Evolutionary conservation across 2,797 vertebrate species (phyloP), one percentile per base, ranked within the genome.

Genomic region (Rachycentron canadum): DNA sequence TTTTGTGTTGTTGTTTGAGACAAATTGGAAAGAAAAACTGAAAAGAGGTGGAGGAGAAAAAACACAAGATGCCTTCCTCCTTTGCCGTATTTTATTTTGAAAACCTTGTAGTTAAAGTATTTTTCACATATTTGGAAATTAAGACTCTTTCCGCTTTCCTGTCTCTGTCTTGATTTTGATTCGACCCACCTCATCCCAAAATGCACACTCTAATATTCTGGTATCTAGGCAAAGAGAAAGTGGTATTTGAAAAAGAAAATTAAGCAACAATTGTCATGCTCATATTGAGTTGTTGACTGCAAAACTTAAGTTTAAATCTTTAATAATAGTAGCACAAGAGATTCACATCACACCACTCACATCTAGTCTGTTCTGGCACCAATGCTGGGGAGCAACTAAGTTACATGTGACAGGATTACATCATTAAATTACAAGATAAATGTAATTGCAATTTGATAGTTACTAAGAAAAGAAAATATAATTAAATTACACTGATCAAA

Each of bases 211-310:
- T 40, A 16, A 50, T 40, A 34, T 28, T 62, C 43, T 52, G 26
- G 50, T 40, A 34, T 63, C 34, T 52, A 26, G 64, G 43, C 57
- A 67, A 70, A 65, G 50, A 49, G 0, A 38, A 61, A 23, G 38
- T 65, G 28, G 25, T 61, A 28, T 73, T 68, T 40, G 62, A 12
- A 62, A 8, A 60, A 25, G 43, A 30, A 28, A 69, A 38, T 45
- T 58, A 9, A 47, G 12, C 19, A 30, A 26, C 40, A 16, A 34
- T 6, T 32, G 14, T 36, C 23, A 26, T 25, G 36, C 76, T 80
- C 73, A 80, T 56, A 52, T 60, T 10, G 86, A 88, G 80, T 77
- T 69, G 19, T 30, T 45, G 21, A 66, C 61, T 9, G 26, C 30
- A 30, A 69, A 57, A 41, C 32, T 3, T 16, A 3, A 40, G 7